Conservation (phyloP, 35 echinoderm and acorn worm genomes). For the Hemicentrotus pulcherrimus region DNA sequence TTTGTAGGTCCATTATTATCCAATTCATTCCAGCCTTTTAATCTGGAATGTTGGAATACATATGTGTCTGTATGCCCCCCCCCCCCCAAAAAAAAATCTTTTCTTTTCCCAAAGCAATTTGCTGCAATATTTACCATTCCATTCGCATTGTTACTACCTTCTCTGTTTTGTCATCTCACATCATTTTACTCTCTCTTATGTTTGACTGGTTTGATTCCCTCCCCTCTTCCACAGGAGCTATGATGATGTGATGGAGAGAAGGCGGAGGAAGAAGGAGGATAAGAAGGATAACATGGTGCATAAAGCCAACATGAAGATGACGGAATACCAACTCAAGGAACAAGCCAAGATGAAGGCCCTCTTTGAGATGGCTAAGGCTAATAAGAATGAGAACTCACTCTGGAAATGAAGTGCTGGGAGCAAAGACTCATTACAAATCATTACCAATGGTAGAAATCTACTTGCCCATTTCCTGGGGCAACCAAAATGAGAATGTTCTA, state of each 20-base stretch:
- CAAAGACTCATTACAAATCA: neutral
- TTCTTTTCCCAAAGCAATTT: no score
- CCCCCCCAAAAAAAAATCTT: no score
- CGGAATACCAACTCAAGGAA: conserved; percentile 78
- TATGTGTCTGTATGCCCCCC: no score
- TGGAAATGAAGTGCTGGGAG: conserved; percentile 51
- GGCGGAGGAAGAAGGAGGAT: conserved; percentile 51
- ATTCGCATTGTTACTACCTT: no score
- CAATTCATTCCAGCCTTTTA: no score
- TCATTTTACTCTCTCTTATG: neutral
- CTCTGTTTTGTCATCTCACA: neutral
- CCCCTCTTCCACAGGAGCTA: neutral
- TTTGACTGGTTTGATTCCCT: neutral
- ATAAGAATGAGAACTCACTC: conserved; percentile 70
- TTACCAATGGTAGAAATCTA: no score
- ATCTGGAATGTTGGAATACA: no score
- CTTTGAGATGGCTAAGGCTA: conserved; percentile 64
- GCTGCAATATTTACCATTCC: no score
- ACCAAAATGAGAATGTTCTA: no score
- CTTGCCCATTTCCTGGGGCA: no score
- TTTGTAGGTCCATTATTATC: no score
- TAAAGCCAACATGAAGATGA: conserved; percentile 63
- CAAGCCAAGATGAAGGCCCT: conserved; percentile 86
- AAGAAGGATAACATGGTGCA: conserved; percentile 44
- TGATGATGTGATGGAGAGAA: conserved; percentile 32